Conservation (phyloP, 2,113 vertebrate genomes). For the Phodopus roborovskii region DNA sequence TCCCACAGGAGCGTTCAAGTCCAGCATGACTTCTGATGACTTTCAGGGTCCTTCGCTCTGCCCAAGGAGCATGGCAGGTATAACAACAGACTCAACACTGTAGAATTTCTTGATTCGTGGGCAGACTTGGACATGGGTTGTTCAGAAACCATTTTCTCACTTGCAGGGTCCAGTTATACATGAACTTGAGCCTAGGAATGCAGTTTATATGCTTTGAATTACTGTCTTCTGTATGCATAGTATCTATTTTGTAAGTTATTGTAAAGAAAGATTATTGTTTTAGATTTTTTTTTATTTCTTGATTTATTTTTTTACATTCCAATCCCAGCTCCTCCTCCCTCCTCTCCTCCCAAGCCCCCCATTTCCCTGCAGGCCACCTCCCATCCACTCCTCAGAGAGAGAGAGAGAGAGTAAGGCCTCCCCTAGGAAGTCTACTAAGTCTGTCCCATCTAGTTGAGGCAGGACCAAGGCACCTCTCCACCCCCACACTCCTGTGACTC, state of each 20-base stretch:
- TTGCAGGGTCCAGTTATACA: not conserved
- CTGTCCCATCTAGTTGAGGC: no score
- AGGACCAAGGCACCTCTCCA: no score
- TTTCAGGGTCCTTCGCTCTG: no score
- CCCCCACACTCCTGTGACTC: no score
- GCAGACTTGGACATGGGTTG: not conserved
- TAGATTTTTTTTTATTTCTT: no score
- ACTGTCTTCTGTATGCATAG: not conserved
- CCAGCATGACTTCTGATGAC: not conserved
- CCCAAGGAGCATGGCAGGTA: not conserved
- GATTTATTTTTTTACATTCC: no score
- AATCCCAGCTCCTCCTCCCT: no score
- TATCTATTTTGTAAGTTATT: not conserved
- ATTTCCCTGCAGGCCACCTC: no score
- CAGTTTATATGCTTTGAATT: slow-evolving; percentile 27
- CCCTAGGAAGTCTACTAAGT: no score
- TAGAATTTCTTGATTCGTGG: slow-evolving; percentile 8
- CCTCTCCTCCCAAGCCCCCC: no score
- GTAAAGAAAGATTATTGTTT: not conserved
- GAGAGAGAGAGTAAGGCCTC: no score
- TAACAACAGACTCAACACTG: not conserved
- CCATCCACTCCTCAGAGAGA: no score
- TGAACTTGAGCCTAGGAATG: slow-evolving; percentile 22
- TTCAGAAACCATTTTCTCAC: slow-evolving; percentile 57
- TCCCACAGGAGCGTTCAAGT: not conserved